Base-by-base conservation (phyloP, 2,888 invertebrate species). In the Scrobipalpa atriplicella region DNA sequence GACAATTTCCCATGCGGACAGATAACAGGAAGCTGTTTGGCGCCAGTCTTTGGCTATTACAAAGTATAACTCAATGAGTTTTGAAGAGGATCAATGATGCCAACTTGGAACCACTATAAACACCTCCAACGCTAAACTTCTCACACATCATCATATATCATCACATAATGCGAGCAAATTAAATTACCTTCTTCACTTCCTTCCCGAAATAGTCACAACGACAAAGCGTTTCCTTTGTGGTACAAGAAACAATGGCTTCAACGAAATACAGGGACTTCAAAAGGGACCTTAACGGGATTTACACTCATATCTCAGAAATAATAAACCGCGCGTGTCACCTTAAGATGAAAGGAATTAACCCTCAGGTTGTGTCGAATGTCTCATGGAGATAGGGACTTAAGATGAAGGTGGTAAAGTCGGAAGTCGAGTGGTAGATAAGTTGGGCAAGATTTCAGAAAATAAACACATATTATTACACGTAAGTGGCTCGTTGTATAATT, bases 311-410 rank as follows among this genome's bases (percentile, higher is more conserved):
- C 79, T 78, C 73, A 77, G 76, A 78, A 78, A 80, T 80, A 80
- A 80, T 78, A 79, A 77, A 78, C 78, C 78, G 74, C 78, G 71
- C 76, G 76, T 78, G 79, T 78, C 79, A 79, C 79, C 78, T 80
- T 75, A 73, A 78, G 80, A 80, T 80, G 78, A 80, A 80, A 78
- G 78, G 78, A 76, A 78, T 80, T 78, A 78, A 77, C 77, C 75
- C 75, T 77, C 72, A 41, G 47, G 29, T 41, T 47, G 43, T 5
- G 11, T 43, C 13, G 2, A 1, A 9, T 16, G 2, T 16, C 47
- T 21, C n/a, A 29, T 13, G 19, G 5, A 3, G 18, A 41, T 29
- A 29, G 5, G 5, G 16, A 16, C 47, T 29, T 43, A 29, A 51
- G 8, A 29, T 6, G n/a, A 21, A 62, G 47, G 47, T 43, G 41